phyloP scores from a whole-genome alignment of 2,888 invertebrate genomes.

The Spicauda simplicius region DNA sequence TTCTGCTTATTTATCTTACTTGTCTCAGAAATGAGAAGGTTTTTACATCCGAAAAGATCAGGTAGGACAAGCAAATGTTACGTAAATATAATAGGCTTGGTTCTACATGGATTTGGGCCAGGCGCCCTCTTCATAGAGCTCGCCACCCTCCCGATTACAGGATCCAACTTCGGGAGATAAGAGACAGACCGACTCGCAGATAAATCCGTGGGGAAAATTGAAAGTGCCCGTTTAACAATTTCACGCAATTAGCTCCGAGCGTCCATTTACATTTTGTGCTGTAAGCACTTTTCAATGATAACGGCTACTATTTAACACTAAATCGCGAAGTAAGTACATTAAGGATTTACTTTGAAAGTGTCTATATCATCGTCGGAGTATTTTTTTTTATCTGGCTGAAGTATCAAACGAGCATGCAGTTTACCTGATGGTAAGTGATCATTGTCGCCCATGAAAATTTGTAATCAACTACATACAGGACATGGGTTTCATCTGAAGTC shows the following conservation, averaged over 20 bases:
- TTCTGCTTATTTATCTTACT: too few species aligned
- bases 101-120: background rate
- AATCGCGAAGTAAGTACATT: background rate
- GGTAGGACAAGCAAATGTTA: background rate
- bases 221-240: constrained; percentile 40
- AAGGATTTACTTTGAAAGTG: too few species aligned
- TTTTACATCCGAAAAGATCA: too few species aligned
- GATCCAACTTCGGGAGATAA: constrained; percentile 24
- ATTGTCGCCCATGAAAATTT: too few species aligned
- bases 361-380: too few species aligned
- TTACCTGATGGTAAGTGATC: too few species aligned
- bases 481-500: too few species aligned
- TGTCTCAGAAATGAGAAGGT: too few species aligned
- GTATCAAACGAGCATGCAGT: too few species aligned
- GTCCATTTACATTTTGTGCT: constrained; percentile 36
- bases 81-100: background rate
- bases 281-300: constrained; percentile 24
- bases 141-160: constrained; percentile 6
- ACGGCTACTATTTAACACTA: background rate
- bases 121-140: background rate
- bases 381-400: too few species aligned
- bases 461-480: too few species aligned
- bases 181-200: constrained; percentile 25
- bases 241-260: constrained; percentile 34
- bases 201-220: constrained; percentile 37